Evolutionary conservation across 2,797 vertebrate species (phyloP).

Genomic region (Lagodon rhomboides): DNA sequence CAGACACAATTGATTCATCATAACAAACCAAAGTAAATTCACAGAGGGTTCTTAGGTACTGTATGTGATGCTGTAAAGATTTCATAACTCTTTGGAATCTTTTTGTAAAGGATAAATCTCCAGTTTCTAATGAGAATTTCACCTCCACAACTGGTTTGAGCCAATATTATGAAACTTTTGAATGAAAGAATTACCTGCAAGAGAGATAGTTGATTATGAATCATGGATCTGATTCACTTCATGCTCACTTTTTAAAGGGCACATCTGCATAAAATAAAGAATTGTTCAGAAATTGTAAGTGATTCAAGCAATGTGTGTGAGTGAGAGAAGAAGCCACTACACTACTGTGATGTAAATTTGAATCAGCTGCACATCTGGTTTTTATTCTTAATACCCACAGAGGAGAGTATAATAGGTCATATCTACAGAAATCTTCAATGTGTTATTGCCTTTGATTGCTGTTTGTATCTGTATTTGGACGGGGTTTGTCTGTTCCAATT

Average conservation of each 20-base stretch:
- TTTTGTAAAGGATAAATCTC: neutral
- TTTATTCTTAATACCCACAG: neutral
- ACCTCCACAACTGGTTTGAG: neutral
- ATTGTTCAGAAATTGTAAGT: neutral
- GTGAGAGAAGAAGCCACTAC: neutral
- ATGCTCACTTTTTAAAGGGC: neutral
- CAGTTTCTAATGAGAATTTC: neutral
- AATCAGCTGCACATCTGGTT: neutral
- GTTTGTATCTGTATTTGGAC: neutral
- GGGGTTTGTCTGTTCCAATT: neutral
- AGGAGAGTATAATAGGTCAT: neutral
- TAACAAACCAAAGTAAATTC: slow-evolving; percentile 1
- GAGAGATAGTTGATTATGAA: neutral
- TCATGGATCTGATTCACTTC: neutral
- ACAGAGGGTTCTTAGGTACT: neutral
- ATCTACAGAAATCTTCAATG: neutral
- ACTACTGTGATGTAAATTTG: neutral
- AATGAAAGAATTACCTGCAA: neutral
- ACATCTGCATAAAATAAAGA: neutral
- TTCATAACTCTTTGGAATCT: neutral
- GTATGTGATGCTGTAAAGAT: neutral
- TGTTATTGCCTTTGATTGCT: neutral
- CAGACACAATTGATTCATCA: slow-evolving; percentile 27
- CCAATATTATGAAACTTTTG: neutral
- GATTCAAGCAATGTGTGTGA: neutral